Percentiles rank a stretch among this genome's conserved stretches.
phyloP scores from a whole-genome alignment of 2,113 vertebrate genomes.

The Sylvilagus bachmani region DNA sequence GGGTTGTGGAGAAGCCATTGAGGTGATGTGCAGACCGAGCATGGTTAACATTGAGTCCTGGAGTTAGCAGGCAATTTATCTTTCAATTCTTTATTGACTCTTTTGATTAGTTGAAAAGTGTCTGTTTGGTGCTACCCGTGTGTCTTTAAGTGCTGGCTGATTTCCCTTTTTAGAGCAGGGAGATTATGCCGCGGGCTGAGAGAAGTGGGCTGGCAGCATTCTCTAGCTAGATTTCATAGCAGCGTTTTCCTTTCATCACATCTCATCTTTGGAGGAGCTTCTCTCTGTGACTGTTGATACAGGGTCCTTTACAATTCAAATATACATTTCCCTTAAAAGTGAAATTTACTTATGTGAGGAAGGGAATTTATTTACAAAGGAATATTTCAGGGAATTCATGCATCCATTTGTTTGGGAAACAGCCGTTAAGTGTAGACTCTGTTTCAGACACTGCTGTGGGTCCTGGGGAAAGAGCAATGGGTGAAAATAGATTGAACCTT shows the following conservation, averaged over 20 bases:
- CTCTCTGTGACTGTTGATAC: neutral
- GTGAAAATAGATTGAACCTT: neutral
- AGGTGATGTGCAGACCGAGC: neutral
- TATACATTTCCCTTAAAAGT: constrained; percentile 14
- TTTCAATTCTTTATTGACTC: constrained; percentile 54
- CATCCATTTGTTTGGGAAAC: constrained; percentile 48
- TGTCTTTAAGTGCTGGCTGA: constrained; percentile 41
- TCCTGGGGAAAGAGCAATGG: neutral
- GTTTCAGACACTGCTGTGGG: neutral
- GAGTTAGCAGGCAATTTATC: constrained; percentile 48
- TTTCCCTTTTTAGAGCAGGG: constrained; percentile 44
- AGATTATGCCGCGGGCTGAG: neutral
- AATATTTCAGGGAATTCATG: neutral
- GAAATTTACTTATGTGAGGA: constrained; percentile 37
- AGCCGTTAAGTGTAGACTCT: neutral
- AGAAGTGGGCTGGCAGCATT: neutral
- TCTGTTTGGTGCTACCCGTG: neutral
- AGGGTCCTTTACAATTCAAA: constrained; percentile 21
- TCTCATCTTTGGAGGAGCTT: constrained; percentile 55
- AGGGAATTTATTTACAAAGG: constrained; percentile 34
- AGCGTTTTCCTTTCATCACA: neutral
- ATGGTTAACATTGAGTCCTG: neutral
- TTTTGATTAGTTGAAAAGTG: constrained; percentile 69
- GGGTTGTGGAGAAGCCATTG: neutral
- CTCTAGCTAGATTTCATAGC: constrained; percentile 32